Base-by-base conservation (phyloP, 2,888 invertebrate genomes). In the Drosophila parthenogenetica region DNA sequence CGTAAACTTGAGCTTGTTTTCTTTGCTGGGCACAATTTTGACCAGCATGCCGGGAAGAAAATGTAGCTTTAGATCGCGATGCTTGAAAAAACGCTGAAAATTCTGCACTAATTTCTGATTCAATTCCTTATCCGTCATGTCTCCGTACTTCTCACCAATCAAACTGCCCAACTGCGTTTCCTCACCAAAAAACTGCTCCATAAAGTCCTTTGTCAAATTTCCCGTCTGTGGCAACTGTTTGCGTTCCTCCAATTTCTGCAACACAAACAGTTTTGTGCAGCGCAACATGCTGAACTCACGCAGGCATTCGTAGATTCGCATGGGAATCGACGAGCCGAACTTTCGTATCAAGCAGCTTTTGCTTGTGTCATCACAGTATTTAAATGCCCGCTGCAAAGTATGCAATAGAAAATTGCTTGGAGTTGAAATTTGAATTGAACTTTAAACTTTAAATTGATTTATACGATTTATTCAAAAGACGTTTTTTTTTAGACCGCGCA, bases 221-320 rank as follows among this genome's bases (percentile, higher is more conserved):
- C 91, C 91, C 2, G 83, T 81, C 42, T 81, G 85, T 4, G 79
- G 79, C 55, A 80, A 65, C 40, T 79, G 73, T 10, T 71, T 71
- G n/a, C 81, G 80, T 37, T 86, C 89, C 71, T 92, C 91, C 88
- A 94, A 93, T 46, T 94, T 93, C 92, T 94, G 94, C 17, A 93
- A 89, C 49, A 94, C 92, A 61, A 94, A 93, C n/a, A 94, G 92
- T 86, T 93, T 93, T 51, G 94, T 87, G 89, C 94, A 94, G 90
- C 93, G 93, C 63, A 93, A 68, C 5, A 93, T 90, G 49, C 93
- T 93, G 19, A 87, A 88, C 32, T 86, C 89, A 8, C 89, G 80
- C 29, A 93, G 85, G 59, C 93, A 93, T 58, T 91, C 90, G 42
- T 91, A 91, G 39, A 93, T 89, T 16, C 91, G 89, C 73, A 87